A percentile compares a stretch with the other conserved stretches of the same genome.
Evolutionary conservation across 2,797 vertebrate species (phyloP).

Genomic region (Cossypha caffra): DNA sequence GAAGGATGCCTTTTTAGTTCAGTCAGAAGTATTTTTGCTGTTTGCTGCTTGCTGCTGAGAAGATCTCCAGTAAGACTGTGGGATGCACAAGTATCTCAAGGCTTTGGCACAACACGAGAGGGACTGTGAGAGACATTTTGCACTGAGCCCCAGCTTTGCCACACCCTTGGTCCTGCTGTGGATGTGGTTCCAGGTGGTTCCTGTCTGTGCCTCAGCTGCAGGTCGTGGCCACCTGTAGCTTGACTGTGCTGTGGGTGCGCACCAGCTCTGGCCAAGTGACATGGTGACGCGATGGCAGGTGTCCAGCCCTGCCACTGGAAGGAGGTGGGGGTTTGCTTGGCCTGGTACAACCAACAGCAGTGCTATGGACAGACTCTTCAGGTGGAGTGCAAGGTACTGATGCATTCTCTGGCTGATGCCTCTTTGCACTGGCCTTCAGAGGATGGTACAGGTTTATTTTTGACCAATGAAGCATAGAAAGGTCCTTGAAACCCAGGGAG

Average conservation of each 20-base stretch:
- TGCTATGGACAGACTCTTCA: not conserved
- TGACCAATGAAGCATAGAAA: not conserved
- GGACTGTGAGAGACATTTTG: not conserved
- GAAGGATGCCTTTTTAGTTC: not conserved
- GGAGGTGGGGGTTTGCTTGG: not conserved
- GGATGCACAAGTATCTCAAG: not conserved
- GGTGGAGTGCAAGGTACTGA: not conserved
- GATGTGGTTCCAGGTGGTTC: not conserved
- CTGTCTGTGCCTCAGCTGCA: not conserved
- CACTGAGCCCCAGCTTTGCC: rapidly evolving
- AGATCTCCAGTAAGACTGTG: not conserved
- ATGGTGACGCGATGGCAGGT: not conserved
- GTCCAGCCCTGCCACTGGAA: not conserved
- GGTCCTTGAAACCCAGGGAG: not conserved
- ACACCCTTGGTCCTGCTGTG: rapidly evolving
- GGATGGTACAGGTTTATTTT: not conserved
- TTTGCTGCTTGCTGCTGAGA: not conserved
- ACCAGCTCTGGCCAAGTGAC: not conserved
- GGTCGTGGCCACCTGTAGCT: rapidly evolving
- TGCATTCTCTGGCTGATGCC: not conserved
- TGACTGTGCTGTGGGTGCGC: rapidly evolving
- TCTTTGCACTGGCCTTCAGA: not conserved
- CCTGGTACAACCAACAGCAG: not conserved
- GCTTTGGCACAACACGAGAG: not conserved
- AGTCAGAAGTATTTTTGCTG: not conserved